A percentile compares a stretch with the other conserved stretches of the same genome.
These are phyloP conservation scores for Remorina albescens DNA, from an alignment of 2,797 vertebrate genomes.

Conservation along the genomic window DNA sequence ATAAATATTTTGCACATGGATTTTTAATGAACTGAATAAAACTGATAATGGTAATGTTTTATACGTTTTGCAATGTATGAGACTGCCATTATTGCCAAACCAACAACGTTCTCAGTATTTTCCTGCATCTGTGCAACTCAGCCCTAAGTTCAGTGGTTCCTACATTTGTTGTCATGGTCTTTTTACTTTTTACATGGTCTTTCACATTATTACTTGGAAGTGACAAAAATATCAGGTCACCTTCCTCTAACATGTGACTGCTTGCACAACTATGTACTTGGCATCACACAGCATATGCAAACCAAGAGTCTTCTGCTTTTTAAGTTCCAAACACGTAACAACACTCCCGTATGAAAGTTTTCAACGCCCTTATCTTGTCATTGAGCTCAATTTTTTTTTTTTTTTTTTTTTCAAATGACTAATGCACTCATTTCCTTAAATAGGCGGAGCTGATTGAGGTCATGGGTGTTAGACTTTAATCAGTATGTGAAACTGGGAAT, in stretches of 20 bases:
- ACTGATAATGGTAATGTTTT: neutral
- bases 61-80: too few relatives aligned
- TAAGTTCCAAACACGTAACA: neutral
- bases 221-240: neutral
- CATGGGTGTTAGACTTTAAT: conserved; percentile 27
- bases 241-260: neutral
- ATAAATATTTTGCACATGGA: neutral
- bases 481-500: conserved; percentile 28
- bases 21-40: neutral
- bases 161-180: neutral
- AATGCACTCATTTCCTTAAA: conserved; percentile 13
- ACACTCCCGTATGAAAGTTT: neutral
- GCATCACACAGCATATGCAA: neutral
- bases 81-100: neutral
- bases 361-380: neutral
- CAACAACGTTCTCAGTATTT: neutral
- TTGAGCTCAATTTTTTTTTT: conserved; percentile 1
- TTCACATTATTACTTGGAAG: neutral
- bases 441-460: conserved; percentile 17
- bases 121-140: neutral
- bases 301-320: neutral
- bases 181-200: too few relatives aligned
- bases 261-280: neutral
- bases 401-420: conserved; percentile 14
- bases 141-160: neutral